Evolutionary conservation across 2,113 vertebrate species (phyloP).

Genomic region (Tauraco erythrolophus): DNA sequence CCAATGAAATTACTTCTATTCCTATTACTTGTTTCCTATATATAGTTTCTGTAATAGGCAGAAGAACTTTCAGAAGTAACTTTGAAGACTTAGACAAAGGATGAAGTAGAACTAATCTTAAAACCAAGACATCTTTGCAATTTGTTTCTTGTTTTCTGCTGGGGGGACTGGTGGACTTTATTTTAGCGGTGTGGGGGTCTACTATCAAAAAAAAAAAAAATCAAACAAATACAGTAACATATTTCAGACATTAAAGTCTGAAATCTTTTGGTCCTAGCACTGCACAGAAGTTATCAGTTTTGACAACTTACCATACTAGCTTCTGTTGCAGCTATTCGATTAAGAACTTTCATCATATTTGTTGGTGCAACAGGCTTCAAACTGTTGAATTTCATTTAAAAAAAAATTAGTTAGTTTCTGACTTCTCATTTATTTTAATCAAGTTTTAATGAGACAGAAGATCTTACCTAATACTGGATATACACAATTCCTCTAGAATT

Average conservation of each 20-base stretch:
- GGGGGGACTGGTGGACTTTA: fast-evolving
- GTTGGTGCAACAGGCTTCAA: constrained; percentile 96
- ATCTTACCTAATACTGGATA: constrained; percentile 86
- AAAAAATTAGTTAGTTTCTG: not conserved
- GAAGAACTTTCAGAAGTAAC: not conserved
- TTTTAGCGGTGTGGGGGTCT: fast-evolving
- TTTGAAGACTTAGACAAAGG: not conserved
- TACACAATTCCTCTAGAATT: constrained; percentile 85
- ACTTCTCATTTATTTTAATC: not conserved
- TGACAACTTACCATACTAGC: constrained; percentile 80
- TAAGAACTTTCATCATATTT: constrained; percentile 91
- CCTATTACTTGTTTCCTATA: not conserved
- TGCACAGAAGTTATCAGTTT: not conserved
- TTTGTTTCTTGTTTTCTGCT: not conserved
- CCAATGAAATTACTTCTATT: not conserved
- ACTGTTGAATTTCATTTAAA: constrained; percentile 73
- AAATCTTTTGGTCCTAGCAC: not conserved
- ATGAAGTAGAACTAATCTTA: not conserved
- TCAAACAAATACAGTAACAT: not conserved
- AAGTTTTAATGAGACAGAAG: not conserved
- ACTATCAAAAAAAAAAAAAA: not conserved
- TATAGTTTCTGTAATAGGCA: not conserved
- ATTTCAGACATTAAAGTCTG: not conserved
- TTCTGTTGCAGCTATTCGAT: constrained; percentile 83
- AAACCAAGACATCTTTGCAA: not conserved